Conservation (phyloP, 2,888 invertebrate species). For the Mythimna loreyi region DNA sequence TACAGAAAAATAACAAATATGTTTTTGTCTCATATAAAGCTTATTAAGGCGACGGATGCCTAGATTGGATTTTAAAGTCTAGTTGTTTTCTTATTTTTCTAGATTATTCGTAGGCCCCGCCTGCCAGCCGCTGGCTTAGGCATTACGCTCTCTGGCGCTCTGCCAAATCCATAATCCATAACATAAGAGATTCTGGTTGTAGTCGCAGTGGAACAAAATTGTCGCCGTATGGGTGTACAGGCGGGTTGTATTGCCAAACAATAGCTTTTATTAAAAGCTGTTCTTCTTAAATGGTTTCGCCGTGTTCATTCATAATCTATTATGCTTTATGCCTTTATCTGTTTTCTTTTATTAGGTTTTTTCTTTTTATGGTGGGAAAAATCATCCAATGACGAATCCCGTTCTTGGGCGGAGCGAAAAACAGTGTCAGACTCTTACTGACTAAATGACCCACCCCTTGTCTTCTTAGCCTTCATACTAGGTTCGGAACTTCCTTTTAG, state of each 20-base stretch:
- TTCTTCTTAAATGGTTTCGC: background rate
- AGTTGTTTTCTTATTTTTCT: constrained; percentile 20
- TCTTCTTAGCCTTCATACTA: too few relatives aligned
- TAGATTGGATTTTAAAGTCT: background rate
- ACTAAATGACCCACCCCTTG: too few relatives aligned
- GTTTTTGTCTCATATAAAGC: background rate
- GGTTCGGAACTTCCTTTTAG: too few relatives aligned
- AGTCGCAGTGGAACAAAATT: constrained; percentile 15
- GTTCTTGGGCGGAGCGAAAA: too few relatives aligned
- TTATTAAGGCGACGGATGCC: background rate
- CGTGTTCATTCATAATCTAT: background rate
- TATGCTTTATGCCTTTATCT: too few relatives aligned
- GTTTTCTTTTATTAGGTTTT: background rate
- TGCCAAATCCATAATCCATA: constrained; percentile 39
- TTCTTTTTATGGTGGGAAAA: too few relatives aligned
- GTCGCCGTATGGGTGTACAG: constrained; percentile 2
- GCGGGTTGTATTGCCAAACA: constrained; percentile 10
- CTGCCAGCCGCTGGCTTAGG: constrained; percentile 36
- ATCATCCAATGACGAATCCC: too few relatives aligned
- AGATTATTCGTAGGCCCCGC: constrained; percentile 19
- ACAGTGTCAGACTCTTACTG: too few relatives aligned
- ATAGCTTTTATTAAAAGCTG: background rate
- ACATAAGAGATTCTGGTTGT: constrained; percentile 24
- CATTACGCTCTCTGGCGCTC: constrained; percentile 24
- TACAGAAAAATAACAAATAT: background rate